Evolutionary conservation across 2,113 vertebrate species (phyloP).

Genomic region (Actenoides hombroni): DNA sequence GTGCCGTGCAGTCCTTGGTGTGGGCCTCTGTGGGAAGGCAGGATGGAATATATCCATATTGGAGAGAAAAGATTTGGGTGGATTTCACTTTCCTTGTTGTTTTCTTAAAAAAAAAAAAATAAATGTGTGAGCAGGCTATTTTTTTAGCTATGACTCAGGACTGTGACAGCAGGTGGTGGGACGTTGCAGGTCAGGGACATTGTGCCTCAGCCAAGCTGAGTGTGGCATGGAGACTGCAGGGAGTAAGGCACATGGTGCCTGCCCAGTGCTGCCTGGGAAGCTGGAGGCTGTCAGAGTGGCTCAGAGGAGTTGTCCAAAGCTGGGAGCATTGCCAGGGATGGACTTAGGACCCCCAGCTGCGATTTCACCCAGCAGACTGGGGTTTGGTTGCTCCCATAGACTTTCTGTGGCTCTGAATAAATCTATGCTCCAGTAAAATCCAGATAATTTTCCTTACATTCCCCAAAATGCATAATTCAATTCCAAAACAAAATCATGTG

Average conservation of each 20-base stretch:
- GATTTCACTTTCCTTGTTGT: slow-evolving; percentile 26
- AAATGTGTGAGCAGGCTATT: background rate
- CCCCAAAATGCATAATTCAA: background rate
- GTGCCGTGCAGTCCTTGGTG: slow-evolving; percentile 7
- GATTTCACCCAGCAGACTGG: background rate
- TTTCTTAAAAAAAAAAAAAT: background rate
- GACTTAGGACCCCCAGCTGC: background rate
- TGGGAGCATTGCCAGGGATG: background rate
- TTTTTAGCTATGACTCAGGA: slow-evolving; percentile 37
- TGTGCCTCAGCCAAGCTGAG: background rate
- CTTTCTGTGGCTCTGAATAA: background rate
- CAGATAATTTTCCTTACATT: background rate
- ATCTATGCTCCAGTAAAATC: background rate
- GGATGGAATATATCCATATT: background rate
- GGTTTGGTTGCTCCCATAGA: background rate
- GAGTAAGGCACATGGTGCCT: background rate
- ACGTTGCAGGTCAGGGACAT: background rate
- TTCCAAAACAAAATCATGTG: background rate
- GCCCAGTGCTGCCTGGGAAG: background rate
- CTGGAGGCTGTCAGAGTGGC: background rate
- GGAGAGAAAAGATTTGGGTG: slow-evolving; percentile 24
- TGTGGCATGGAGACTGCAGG: background rate
- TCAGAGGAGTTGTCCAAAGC: background rate
- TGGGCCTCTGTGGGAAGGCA: slow-evolving; percentile 42
- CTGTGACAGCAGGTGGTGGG: slow-evolving; percentile 37